Percentiles rank a stretch among this genome's conserved stretches.
Evolutionary conservation across 1,140 invertebrate genomes (phyloP).

Genomic region (Planococcus citri): DNA sequence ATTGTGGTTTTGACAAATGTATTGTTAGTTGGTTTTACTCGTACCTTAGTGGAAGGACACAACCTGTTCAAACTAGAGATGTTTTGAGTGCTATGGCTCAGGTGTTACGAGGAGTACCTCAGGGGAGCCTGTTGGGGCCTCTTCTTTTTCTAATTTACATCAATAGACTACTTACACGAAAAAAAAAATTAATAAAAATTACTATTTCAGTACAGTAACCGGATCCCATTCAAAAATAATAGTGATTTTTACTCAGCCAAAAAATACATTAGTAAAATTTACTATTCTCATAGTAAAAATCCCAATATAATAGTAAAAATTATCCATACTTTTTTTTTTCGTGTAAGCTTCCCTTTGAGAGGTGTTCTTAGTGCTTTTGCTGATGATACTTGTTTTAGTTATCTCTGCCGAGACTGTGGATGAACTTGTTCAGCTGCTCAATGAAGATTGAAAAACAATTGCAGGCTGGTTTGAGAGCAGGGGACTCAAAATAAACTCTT

Average conservation of each 20-base stretch:
- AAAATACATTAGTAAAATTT: too few species aligned
- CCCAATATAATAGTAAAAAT: too few species aligned
- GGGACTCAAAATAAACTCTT: too few species aligned
- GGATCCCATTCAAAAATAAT: too few species aligned
- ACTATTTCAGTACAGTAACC: too few species aligned
- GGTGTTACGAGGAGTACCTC: not conserved
- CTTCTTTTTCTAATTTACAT: slow-evolving; percentile 2
- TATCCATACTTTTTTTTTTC: not conserved
- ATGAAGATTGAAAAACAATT: not conserved
- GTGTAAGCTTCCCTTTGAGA: too few species aligned
- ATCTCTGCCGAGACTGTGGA: not conserved
- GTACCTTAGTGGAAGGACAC: not conserved
- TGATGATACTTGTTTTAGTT: not conserved
- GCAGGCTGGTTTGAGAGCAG: too few species aligned
- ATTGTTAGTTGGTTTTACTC: not conserved
- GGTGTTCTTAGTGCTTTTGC: not conserved
- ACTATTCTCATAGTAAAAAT: too few species aligned
- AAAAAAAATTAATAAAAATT: too few species aligned
- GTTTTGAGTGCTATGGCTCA: not conserved
- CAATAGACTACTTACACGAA: not conserved
- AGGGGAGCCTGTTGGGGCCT: not conserved
- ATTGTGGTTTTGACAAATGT: not conserved
- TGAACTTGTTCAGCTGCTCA: not conserved
- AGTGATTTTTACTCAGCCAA: too few species aligned
- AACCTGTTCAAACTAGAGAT: not conserved